These are phyloP conservation scores for Carcina quercana DNA, from an alignment of 2,888 invertebrate genomes.

Conservation along the genomic window DNA sequence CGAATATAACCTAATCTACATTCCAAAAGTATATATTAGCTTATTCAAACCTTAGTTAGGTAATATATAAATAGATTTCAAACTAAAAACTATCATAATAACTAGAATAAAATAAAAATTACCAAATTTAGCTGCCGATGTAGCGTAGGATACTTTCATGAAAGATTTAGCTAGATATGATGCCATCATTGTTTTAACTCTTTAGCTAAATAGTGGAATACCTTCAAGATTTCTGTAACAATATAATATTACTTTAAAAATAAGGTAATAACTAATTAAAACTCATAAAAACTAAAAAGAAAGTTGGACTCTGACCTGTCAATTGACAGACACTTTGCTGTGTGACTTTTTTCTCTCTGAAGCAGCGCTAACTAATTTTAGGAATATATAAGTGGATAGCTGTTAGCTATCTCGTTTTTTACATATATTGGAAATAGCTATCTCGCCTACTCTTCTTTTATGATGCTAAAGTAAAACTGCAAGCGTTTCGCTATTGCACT, in stretches of 20 bases:
- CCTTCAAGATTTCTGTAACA: constrained; percentile 28
- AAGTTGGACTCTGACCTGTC: constrained; percentile 69
- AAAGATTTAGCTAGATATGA: constrained; percentile 62
- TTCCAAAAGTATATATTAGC: too few relatives aligned
- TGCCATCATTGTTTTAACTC: constrained; percentile 44
- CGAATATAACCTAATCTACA: too few relatives aligned
- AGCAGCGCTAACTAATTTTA: too few relatives aligned
- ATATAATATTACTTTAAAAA: constrained; percentile 20
- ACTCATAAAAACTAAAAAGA: constrained; percentile 34
- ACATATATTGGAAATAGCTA: too few relatives aligned
- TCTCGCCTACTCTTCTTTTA: too few relatives aligned
- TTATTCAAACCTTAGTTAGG: too few relatives aligned
- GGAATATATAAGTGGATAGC: too few relatives aligned
- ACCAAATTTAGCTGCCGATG: constrained; percentile 61
- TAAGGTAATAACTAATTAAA: constrained; percentile 22
- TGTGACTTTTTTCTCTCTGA: not conserved
- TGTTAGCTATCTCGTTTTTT: too few relatives aligned
- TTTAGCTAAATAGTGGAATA: constrained; percentile 21
- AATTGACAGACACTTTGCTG: constrained; percentile 3
- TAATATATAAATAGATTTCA: too few relatives aligned
- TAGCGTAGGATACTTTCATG: constrained; percentile 47
- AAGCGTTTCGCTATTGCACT: too few relatives aligned
- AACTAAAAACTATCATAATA: too few relatives aligned
- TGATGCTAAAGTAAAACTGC: too few relatives aligned
- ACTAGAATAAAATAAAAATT: constrained; percentile 19